Base-by-base conservation (phyloP, 2,888 invertebrate genomes). In the Drosophila prolongata region DNA sequence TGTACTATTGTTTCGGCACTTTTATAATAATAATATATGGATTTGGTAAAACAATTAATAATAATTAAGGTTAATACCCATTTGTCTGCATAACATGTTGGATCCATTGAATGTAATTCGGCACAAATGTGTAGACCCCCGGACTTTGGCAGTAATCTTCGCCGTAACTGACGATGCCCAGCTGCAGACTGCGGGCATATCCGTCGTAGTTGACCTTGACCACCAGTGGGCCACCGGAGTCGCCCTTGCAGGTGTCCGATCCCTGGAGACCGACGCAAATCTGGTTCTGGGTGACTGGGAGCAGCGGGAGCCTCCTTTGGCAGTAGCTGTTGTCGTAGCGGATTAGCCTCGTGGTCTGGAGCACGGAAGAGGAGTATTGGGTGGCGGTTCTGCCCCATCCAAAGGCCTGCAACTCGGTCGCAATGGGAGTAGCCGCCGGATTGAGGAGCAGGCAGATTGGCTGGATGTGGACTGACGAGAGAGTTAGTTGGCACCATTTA, bases 51-150 rank as follows among this genome's bases (percentile, higher is more conserved):
- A 24, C 24, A 24, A 8, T 30, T 2, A 8, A 3, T 3, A 40
- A 40, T 40, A 8, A 19, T 43, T 24, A 27, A n/a, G 8, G 0
- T 10, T 24, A 46, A 27, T 46, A n/a, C 0, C 47, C 47, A 16
- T 16, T 11, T 6, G 6, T 6, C 34, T 3, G 30, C 11, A 47
- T 47, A 11, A 11, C 30, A 2, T 14, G 9, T 11, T 6, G 10
- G 4, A 59, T 62, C 61, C 61, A 62, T 3, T 34, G 6, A 4
- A 57, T 57, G 19, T 62, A 62, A 1, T 35, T 57, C 3, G 61
- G 61, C n/a, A 61, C 61, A 46, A n/a, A 57, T 2, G 57, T 62
- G n/a, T 62, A 62, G 6, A 62, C 57, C 0, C 57, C 61, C 1
- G 61, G 61, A 14, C 38, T 57, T 1, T 11, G 46, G 13, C 61